Evolutionary conservation across 2,888 invertebrate species (phyloP), one percentile per base, ranked within the genome.

Genomic region (Ryuthela nishihirai): DNA sequence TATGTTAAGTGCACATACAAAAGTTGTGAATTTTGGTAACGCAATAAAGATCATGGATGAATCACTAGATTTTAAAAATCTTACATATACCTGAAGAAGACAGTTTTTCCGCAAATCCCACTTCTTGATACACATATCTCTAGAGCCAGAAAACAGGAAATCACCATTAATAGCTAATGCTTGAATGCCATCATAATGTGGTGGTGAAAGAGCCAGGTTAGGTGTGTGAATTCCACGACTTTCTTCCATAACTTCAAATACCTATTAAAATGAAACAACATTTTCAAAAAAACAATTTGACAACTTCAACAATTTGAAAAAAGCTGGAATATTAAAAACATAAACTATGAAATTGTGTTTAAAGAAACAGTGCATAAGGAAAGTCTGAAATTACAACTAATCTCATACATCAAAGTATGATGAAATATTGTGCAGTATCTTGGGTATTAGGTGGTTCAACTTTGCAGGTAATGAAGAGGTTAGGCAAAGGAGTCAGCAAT

Each of bases 141-240:
- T 76, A 3, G 88, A 88, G 29, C 88, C 89, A 70, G 87, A 87
- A 78, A 88, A 90, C 15, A 91, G 77, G 17, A 79, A 80, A 65
- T 81, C 78, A 29, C 81, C 84, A 60, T 77, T 74, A 47, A 86
- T 77, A 32, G 85, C 83, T 43, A 91, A 77, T 38, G 87, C 85
- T 72, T 89, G 87, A 50, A 92, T 87, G 24, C 89, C 90, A 74
- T 91, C 91, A 74, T 91, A 90, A 76, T 91, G 91, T 4, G 90
- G 90, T 12, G 90, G 90, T 67, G 85, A 83, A 54, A 88, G 76
- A 68, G 84, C 81, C 47, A 82, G 79, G 25, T 84, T 76, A 65
- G 81, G 82, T 68, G 77, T 75, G 44, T 80, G 75, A 67, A 82
- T 79, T 15, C 79, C 76, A 38, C 68, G 68, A 34, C 73, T 71